A percentile compares a stretch with the other conserved stretches of the same genome.
These are phyloP conservation scores for Nomada fucata DNA, from an alignment of 2,888 invertebrate species.

Conservation along the genomic window DNA sequence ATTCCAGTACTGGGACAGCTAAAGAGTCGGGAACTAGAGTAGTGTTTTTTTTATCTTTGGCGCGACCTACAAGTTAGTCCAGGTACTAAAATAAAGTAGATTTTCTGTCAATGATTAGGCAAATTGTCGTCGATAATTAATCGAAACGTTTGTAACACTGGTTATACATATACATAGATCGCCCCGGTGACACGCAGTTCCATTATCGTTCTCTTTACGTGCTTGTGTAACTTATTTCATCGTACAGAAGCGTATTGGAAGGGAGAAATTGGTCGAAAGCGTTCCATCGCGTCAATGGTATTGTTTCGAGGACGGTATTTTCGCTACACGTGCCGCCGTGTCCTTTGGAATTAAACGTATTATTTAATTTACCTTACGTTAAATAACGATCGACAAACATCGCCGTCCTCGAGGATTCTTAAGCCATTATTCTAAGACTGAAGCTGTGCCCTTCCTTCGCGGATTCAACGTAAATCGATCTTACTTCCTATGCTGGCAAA, in stretches of 20 bases:
- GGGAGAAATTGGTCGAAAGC: background rate
- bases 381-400: background rate
- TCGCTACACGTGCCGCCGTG: no score
- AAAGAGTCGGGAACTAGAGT: no score
- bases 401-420: background rate
- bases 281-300: background rate
- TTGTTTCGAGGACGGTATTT: background rate
- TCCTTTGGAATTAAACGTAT: background rate
- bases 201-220: background rate
- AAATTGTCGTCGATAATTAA: background rate
- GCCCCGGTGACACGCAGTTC: background rate
- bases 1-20: no score
- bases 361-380: background rate
- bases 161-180: background rate
- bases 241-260: no score
- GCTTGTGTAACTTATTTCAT: background rate
- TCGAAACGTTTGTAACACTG: background rate
- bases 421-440: background rate
- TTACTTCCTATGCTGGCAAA: background rate
- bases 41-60: no score
- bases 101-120: background rate
- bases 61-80: no score
- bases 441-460: background rate
- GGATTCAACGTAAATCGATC: constrained; percentile 1
- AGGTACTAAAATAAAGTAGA: background rate